These are phyloP conservation scores for Nowickia ferox DNA, from an alignment of 2,888 invertebrate genomes.

Conservation along the genomic window DNA sequence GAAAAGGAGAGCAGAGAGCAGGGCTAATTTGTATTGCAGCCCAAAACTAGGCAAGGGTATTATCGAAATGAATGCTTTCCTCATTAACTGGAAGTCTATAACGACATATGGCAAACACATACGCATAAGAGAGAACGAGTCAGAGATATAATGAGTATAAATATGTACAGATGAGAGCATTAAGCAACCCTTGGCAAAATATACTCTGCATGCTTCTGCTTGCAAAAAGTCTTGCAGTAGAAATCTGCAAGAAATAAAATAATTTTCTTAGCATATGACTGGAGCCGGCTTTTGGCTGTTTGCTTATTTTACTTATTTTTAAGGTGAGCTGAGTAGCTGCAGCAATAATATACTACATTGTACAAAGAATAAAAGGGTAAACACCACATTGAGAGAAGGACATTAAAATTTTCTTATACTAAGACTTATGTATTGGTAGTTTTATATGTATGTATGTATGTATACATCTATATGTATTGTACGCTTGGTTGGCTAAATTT, in stretches of 20 bases:
- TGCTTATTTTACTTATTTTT: conserved; percentile 28
- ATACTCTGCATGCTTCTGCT: conserved; percentile 49
- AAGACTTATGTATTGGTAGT: no score
- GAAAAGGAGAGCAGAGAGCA: neutral
- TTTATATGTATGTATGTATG: neutral
- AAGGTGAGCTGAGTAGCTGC: conserved; percentile 44
- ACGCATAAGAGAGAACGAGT: conserved; percentile 8
- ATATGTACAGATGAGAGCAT: neutral
- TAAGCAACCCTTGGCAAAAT: conserved; percentile 14
- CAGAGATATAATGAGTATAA: neutral
- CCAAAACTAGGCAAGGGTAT: conserved; percentile 52
- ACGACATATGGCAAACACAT: neutral
- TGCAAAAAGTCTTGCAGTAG: conserved; percentile 38
- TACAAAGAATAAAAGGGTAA: conserved; percentile 43
- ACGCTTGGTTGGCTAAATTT: conserved; percentile 39
- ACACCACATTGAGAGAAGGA: conserved; percentile 47
- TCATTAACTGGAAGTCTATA: conserved; percentile 43
- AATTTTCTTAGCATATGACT: conserved; percentile 64
- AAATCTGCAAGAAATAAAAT: conserved; percentile 17
- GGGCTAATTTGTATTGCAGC: conserved; percentile 7
- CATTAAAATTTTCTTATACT: neutral
- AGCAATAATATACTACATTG: conserved; percentile 37
- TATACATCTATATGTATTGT: neutral
- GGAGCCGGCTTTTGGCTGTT: conserved; percentile 73
- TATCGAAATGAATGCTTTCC: conserved; percentile 31